Percentiles rank a stretch among this genome's conserved stretches.
These are phyloP conservation scores for Sylvilagus bachmani DNA, from an alignment of 2,113 vertebrate genomes.

Conservation along the genomic window DNA sequence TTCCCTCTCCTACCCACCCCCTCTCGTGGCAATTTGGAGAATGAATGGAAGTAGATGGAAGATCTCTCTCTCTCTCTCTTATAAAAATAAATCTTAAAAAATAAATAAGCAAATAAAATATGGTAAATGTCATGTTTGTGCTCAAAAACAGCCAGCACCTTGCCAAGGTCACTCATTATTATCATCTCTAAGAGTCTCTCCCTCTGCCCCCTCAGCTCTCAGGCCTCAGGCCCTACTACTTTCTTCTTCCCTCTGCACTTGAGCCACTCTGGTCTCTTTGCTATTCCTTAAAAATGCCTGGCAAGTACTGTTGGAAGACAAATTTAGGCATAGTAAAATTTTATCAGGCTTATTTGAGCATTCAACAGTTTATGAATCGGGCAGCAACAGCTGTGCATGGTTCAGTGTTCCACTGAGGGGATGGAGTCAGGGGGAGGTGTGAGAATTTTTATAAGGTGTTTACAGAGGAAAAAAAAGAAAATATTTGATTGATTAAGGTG, in stretches of 20 bases:
- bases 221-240: background rate
- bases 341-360: background rate
- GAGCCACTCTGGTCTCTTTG: background rate
- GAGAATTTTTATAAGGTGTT: background rate
- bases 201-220: background rate
- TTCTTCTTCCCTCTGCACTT: background rate
- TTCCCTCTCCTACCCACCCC: too few species aligned
- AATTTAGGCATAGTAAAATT: background rate
- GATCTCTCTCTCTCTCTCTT: too few species aligned
- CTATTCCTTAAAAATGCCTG: background rate
- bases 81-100: too few species aligned
- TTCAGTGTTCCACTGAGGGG: background rate
- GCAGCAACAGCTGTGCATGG: background rate
- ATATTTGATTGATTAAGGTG: background rate
- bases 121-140: background rate
- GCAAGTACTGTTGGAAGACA: background rate
- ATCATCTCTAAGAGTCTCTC: accelerated
- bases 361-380: background rate
- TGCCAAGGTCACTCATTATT: background rate
- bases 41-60: too few species aligned
- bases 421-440: too few species aligned
- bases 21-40: too few species aligned
- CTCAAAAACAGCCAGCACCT: background rate
- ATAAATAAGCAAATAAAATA: too few species aligned
- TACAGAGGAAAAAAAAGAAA: background rate